phyloP scores from a whole-genome alignment of 2,113 vertebrate genomes.

The Mustelus asterias region DNA sequence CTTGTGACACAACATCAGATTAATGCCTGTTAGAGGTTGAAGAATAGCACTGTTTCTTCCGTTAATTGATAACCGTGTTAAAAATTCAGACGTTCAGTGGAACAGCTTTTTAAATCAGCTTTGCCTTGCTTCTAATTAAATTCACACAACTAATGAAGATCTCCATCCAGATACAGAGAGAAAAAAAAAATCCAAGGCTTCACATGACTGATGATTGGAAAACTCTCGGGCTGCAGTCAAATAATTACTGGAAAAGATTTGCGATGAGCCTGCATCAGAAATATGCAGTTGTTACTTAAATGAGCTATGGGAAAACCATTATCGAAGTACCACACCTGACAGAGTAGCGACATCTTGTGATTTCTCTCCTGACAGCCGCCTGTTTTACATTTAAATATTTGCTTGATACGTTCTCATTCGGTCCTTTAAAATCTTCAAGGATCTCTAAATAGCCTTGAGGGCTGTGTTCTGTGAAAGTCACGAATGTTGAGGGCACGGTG shows the following conservation, averaged over 20 bases:
- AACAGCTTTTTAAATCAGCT: not conserved
- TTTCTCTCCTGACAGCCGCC: not conserved
- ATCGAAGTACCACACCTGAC: not conserved
- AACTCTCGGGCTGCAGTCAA: constrained; percentile 3
- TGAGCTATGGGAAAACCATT: not conserved
- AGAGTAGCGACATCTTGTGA: not conserved
- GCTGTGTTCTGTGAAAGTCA: not conserved
- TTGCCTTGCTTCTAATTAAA: not conserved
- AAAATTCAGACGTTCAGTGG: not conserved
- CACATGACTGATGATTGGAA: not conserved
- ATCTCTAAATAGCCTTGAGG: not conserved
- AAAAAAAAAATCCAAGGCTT: constrained; percentile 10
- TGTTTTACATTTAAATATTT: not conserved
- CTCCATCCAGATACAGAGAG: not conserved
- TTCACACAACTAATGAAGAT: not conserved
- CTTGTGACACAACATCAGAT: not conserved
- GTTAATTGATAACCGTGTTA: not conserved
- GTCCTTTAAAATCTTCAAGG: not conserved
- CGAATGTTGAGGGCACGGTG: not conserved
- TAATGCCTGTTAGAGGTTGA: not conserved
- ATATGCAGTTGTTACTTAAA: not conserved
- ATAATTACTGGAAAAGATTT: not conserved
- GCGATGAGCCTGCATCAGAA: not conserved
- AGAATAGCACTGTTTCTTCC: not conserved
- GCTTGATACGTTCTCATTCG: not conserved